Evolutionary conservation across 2,113 vertebrate species (phyloP), one percentile per base, ranked within the genome.

Genomic region (Pterophyllum scalare): DNA sequence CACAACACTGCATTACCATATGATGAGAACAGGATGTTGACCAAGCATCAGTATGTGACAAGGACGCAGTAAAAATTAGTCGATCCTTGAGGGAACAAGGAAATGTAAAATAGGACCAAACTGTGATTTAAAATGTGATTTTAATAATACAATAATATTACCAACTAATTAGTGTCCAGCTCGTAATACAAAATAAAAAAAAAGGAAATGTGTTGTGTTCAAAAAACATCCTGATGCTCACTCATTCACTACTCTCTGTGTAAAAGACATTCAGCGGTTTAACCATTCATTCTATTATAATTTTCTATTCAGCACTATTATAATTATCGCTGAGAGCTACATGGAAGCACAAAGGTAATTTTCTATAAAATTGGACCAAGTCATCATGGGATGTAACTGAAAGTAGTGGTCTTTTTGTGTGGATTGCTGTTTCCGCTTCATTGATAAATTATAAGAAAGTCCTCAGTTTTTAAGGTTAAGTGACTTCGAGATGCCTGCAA

Each of bases 61-160:
- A 72, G 26, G 31, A 54, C 19, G 67, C 12, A 54, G 67, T 9
- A 72, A 72, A 26, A 72, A 0, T 4, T 11, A 13, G 40, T 52
- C 31, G 43, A 54, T n/a, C 46, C 20, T 31, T 13, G 46, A 72
- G 46, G 46, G 43, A 72, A 72, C 24, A 31, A 72, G 65, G 17
- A 72, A 72, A 49, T 46, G 46, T 49, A 17, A 49, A 17, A 49
- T 14, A 14, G 3, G 13, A 14, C 13, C 5, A 1, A 49, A 2
- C 14, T 17, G 17, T 17, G 17, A 17, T 49, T 17, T 49, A 17
- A 49, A 43, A 72, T 54, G 19, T 0, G 26, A 31, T 72, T 72
- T 31, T 54, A n/a, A n/a, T n/a, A n/a, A n/a, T 52, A 1, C 26
- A 72, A 52, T 0, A 0, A 72, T 52, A 31, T 8, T 72, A 14